Percentiles rank a stretch among this genome's conserved stretches.
Evolutionary conservation across 1,140 invertebrate genomes (phyloP).

Genomic region (Formica selysi): DNA sequence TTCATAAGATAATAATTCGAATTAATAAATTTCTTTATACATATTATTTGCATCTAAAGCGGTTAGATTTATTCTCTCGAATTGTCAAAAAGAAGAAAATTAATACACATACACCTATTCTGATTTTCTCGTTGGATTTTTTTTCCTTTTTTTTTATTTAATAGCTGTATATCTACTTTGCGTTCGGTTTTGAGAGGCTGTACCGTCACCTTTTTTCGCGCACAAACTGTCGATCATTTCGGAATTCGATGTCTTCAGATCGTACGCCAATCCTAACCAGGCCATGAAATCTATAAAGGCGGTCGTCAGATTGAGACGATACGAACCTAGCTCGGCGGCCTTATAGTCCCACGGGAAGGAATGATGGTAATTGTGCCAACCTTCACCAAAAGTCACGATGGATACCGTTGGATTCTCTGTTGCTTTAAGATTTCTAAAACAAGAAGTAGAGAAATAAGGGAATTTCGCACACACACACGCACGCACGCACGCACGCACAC

Average conservation of each 20-base stretch:
- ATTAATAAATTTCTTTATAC: not conserved
- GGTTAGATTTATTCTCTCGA: too few species aligned
- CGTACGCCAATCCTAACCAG: slow-evolving; percentile 88
- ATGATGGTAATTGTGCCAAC: slow-evolving; percentile 92
- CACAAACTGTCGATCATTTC: slow-evolving; percentile 75
- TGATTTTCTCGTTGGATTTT: too few species aligned
- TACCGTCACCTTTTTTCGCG: slow-evolving; percentile 80
- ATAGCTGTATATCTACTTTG: too few species aligned
- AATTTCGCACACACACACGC: not conserved
- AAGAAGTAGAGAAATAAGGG: not conserved
- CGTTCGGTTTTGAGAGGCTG: not conserved
- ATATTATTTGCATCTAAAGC: too few species aligned
- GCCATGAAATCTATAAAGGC: slow-evolving; percentile 88
- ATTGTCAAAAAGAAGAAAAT: too few species aligned
- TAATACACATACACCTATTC: too few species aligned
- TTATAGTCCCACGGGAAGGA: slow-evolving; percentile 90
- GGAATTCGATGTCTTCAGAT: slow-evolving; percentile 82
- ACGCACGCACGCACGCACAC: too few species aligned
- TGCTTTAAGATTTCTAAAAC: slow-evolving; percentile 88
- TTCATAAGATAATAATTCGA: not conserved
- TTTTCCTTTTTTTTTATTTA: not conserved
- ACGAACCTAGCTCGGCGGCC: slow-evolving; percentile 86
- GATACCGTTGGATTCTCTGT: slow-evolving; percentile 85
- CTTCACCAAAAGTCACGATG: slow-evolving; percentile 85
- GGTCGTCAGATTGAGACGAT: slow-evolving; percentile 88